Base-by-base conservation (phyloP, 2,888 invertebrate species). In the Volucella inflata region DNA sequence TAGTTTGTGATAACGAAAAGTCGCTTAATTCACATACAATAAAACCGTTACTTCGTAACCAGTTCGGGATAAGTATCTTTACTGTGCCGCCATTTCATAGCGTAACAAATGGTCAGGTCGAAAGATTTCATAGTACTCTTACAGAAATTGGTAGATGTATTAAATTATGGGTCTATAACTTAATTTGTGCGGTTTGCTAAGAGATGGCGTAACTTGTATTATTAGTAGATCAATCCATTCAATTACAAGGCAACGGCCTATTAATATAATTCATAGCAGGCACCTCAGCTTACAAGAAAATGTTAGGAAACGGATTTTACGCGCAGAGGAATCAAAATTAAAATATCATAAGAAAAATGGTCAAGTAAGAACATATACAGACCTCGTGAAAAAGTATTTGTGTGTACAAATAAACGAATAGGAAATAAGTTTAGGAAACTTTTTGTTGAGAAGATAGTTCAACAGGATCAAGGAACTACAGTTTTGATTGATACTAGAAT, bases 141-240 rank as follows among this genome's bases (percentile, higher is more conserved):
- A 36, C 50, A n/a, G 68, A 55, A 68, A 55, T 70, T 14, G 68
- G 42, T 8, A 40, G 30, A 30, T 30, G 30, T 30, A 30, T 30
- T 30, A 30, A 30, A 30, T 30, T 30, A 30, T n/a, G n/a, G n/a
- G n/a, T n/a, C n/a, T n/a, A n/a, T n/a, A n/a, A n/a, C n/a, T n/a
- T n/a, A n/a, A n/a, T n/a, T n/a, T n/a, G n/a, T n/a, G n/a, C n/a
- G n/a, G n/a, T n/a, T n/a, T n/a, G n/a, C n/a, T n/a, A n/a, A n/a
- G n/a, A n/a, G n/a, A n/a, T n/a, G n/a, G n/a, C n/a, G n/a, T n/a
- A n/a, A n/a, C n/a, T n/a, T n/a, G n/a, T n/a, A n/a, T n/a, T n/a
- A n/a, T n/a, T n/a, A 71, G 59, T 11, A 59, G 40, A 10, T 14
- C 71, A 8, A 71, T 71, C 16, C 71, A 71, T 38, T 57, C 48